These are phyloP conservation scores for Meiosimyza platycephala DNA, from an alignment of 2,888 invertebrate genomes.

Conservation along the genomic window DNA sequence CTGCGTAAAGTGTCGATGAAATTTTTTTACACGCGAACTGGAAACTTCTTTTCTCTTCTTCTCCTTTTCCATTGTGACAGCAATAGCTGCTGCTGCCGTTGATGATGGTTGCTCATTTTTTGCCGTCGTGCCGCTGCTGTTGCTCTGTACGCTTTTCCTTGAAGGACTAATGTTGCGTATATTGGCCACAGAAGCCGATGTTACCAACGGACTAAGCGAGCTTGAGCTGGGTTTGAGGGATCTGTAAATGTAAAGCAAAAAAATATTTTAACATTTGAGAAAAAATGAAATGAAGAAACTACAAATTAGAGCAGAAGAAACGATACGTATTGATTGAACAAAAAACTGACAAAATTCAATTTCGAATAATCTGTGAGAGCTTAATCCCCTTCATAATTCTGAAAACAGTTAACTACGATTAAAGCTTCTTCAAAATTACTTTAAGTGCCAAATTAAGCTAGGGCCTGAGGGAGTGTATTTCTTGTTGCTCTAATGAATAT, in stretches of 20 bases:
- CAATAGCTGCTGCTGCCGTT: constrained; percentile 38
- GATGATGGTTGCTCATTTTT: constrained; percentile 52
- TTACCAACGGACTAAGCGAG: constrained; percentile 50
- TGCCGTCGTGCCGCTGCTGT: constrained; percentile 54
- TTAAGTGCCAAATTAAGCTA: too few relatives aligned
- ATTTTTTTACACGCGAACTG: constrained; percentile 83
- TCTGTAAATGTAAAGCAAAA: constrained; percentile 45
- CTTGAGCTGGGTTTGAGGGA: constrained; percentile 54
- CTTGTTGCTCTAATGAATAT: too few relatives aligned
- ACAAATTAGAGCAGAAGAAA: too few relatives aligned
- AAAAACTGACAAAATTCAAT: too few relatives aligned
- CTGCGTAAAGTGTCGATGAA: constrained; percentile 87
- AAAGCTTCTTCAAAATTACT: too few relatives aligned
- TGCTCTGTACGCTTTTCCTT: constrained; percentile 50
- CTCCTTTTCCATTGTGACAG: constrained; percentile 56
- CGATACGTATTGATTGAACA: too few relatives aligned
- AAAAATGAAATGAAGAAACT: too few relatives aligned
- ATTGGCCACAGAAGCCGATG: constrained; percentile 54
- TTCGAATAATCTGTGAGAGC: too few relatives aligned
- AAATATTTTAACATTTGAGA: constrained; percentile 7
- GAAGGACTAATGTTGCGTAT: constrained; percentile 58
- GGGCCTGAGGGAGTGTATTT: too few relatives aligned
- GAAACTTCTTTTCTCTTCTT: constrained; percentile 66
- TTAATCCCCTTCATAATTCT: too few relatives aligned
- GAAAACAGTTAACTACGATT: too few relatives aligned